Evolutionary conservation across 2,888 invertebrate species (phyloP).

Genomic region (Galerucella calmariensis): DNA sequence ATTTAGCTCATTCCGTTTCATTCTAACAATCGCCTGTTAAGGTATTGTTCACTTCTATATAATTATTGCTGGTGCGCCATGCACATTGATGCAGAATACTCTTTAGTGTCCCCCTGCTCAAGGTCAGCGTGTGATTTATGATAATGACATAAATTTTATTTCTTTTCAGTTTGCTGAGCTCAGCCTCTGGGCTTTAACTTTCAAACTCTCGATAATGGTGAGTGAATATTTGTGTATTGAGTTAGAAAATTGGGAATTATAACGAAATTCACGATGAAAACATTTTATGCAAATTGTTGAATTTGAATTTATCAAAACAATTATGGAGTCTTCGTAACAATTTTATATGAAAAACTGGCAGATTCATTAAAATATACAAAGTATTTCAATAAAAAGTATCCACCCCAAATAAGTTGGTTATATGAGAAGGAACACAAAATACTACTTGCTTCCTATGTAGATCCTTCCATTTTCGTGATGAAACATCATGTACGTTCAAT

Average conservation of each 20-base stretch:
- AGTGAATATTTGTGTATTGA: neutral
- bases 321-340: no score
- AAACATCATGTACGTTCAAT: no score
- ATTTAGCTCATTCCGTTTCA: slow-evolving; percentile 22
- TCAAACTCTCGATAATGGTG: neutral
- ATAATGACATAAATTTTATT: slow-evolving; percentile 20
- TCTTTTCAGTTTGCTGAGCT: neutral
- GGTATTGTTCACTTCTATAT: slow-evolving; percentile 19
- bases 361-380: no score
- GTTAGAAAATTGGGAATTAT: neutral
- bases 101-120: slow-evolving; percentile 13
- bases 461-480: no score
- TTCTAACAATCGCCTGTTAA: slow-evolving; percentile 24
- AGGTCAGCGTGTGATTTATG: slow-evolving; percentile 26
- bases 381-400: no score
- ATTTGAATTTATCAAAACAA: no score
- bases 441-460: no score
- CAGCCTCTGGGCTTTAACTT: neutral
- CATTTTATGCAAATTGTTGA: no score
- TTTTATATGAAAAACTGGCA: no score
- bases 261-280: neutral
- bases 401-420: no score
- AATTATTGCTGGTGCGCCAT: slow-evolving; percentile 24
- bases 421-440: no score
- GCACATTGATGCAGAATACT: slow-evolving; percentile 13